Percentiles rank a stretch among this genome's conserved stretches.
These are phyloP conservation scores for Chloropsis hardwickii DNA, from an alignment of 2,113 vertebrate genomes.

Conservation along the genomic window DNA sequence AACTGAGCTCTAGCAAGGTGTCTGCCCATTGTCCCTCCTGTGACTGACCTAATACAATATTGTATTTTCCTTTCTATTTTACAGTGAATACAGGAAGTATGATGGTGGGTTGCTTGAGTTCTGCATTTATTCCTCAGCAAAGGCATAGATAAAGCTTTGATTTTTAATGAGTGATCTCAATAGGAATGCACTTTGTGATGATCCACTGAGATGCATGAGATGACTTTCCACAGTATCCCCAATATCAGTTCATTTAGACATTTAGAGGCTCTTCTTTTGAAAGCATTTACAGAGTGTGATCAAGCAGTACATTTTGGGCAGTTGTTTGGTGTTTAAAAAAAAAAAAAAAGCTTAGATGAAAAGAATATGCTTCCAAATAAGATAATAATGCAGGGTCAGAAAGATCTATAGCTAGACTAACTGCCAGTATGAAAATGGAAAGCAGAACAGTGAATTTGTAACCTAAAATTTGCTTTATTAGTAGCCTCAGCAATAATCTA, in stretches of 20 bases:
- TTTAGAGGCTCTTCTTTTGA: neutral
- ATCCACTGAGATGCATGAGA: neutral
- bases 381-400: neutral
- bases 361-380: neutral
- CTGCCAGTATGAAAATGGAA: neutral
- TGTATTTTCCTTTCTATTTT: constrained; percentile 1
- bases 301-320: neutral
- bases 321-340: neutral
- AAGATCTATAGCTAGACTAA: neutral
- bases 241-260: neutral
- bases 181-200: neutral
- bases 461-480: neutral
- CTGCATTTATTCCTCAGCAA: neutral
- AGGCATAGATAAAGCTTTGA: neutral
- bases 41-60: neutral
- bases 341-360: neutral
- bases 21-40: neutral
- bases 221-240: neutral
- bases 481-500: neutral
- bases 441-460: neutral
- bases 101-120: neutral
- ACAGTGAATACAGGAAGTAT: neutral
- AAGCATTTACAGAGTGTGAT: neutral
- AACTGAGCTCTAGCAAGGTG: neutral
- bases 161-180: neutral